Percentiles rank a stretch among this genome's conserved stretches.
These are phyloP conservation scores for Tetragonula carbonaria DNA, from an alignment of 2,888 invertebrate genomes.

Conservation along the genomic window DNA sequence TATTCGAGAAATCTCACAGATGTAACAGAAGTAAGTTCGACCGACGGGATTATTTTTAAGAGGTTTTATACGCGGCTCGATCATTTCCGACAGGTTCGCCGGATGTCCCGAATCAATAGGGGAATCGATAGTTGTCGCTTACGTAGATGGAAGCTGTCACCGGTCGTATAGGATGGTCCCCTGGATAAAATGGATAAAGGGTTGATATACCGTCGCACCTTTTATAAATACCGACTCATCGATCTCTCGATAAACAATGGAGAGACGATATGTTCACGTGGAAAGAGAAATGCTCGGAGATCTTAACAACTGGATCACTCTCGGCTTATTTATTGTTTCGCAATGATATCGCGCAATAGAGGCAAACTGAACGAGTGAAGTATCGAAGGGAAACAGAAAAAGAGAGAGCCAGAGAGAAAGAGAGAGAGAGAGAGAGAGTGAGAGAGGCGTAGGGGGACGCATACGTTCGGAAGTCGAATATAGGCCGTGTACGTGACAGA, in stretches of 20 bases:
- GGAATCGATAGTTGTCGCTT: slow-evolving; percentile 38
- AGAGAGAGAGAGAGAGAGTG: no score
- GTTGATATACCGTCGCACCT: not conserved
- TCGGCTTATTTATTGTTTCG: slow-evolving; percentile 31
- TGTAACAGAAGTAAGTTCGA: not conserved
- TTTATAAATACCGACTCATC: slow-evolving; percentile 33
- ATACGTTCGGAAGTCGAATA: slow-evolving; percentile 32
- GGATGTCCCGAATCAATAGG: slow-evolving; percentile 39
- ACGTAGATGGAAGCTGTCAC: slow-evolving; percentile 28
- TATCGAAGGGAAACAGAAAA: not conserved
- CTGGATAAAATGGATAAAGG: slow-evolving; percentile 21
- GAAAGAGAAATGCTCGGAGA: no score
- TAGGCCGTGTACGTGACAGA: slow-evolving; percentile 48
- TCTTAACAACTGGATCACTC: not conserved
- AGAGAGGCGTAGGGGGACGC: not conserved
- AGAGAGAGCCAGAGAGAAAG: no score
- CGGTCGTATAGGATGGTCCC: slow-evolving; percentile 24
- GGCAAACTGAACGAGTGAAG: slow-evolving; percentile 25
- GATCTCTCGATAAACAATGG: slow-evolving; percentile 17
- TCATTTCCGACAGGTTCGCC: slow-evolving; percentile 32
- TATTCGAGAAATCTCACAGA: not conserved
- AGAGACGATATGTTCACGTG: not conserved
- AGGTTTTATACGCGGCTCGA: slow-evolving; percentile 13
- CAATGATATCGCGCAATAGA: slow-evolving; percentile 17
- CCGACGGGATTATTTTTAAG: slow-evolving; percentile 20